Base-by-base conservation (phyloP, 2,113 vertebrate species). In the Phoxinus phoxinus region DNA sequence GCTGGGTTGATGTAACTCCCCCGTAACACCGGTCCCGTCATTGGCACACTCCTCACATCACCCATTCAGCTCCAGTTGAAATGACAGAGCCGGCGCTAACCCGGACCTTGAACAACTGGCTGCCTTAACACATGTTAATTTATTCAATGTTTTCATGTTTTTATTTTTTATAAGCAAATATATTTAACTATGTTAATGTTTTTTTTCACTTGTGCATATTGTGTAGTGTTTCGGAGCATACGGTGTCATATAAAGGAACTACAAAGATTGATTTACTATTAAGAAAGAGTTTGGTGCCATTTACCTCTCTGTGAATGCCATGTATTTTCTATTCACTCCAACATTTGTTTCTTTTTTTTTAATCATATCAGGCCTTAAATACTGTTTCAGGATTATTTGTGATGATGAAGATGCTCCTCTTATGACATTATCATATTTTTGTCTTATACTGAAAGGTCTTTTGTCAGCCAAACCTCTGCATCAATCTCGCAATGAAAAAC, bases 41-140 rank as follows among this genome's bases (percentile, higher is more conserved):
- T 51, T 41, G 71, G 69, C 86, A 71, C 35, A 10, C 87, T 90
- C 30, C 84, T 81, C 67, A 87, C 76, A 90, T 85, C 81, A 90
- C 92, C 89, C 87, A 87, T 93, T 92, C 81, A 90, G 84, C 90
- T 92, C 92, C 90, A 83, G 93, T 92, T 92, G 88, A 74, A 89
- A 95, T 95, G 94, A 95, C 86, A 92, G 84, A 73, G 58, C 65
- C 8, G 89, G 32, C 10, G 0, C 1, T 5, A 75, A 72, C 80
- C 85, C 61, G 77, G 41, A 12, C 86, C 84, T 88, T 56, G 91
- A 83, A 44, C 63, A 86, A 92, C 93, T 89, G 92, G 92, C 92
- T 90, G 93, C 94, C 95, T 95, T 95, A 94, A 94, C 71, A 86
- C 90, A 89, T 92, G 86, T 92, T 93, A 92, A 93, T 94, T 94